Evolutionary conservation across 1,140 invertebrate genomes (phyloP), one percentile per base, ranked within the genome.

Genomic region (Pararge aegeria): DNA sequence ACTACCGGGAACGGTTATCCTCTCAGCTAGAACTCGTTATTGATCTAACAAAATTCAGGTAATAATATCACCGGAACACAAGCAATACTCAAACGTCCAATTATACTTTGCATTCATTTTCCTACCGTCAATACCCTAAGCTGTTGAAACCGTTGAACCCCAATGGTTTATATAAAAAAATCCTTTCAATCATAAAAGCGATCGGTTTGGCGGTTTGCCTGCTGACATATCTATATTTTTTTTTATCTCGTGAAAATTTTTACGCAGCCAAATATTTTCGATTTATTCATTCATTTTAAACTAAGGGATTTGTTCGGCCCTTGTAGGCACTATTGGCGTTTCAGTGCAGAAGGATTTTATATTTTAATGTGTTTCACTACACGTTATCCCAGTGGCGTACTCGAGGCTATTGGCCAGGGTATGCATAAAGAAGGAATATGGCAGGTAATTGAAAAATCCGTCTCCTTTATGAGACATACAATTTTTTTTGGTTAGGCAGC

Each of bases 121-220:
- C 30, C 30, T 7, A n/a, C 30, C 12, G n/a, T 34, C n/a, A 1
- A 34, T 34, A 34, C 30, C 12, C 30, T 34, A 34, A 34, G 30
- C 30, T 34, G 30, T 12, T 42, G 13, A 18, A 42, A 42, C 38
- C 13, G 38, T 19, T 42, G 24, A 24, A 7, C 24, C 24, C 24
- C 24, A 42, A 10, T 19, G 38, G 38, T 42, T 42, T 42, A 16
- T 16, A 16, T 16, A 18, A 42, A 40, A 40, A 42, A 42, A 42
- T 6, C 38, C 18, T 42, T 42, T 42, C 38, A 42, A 42, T 42
- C 38, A 42, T 42, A 42, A 42, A 42, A 42, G 18, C 18, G 38
- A 42, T 42, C 38, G 38, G 38, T 15, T 42, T 42, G 38, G 38
- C 38, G 38, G 38, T 42, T 19, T 42, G 38, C 38, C 38, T 42